Base-by-base conservation (phyloP, 2,888 invertebrate species). In the Panopea generosa region DNA sequence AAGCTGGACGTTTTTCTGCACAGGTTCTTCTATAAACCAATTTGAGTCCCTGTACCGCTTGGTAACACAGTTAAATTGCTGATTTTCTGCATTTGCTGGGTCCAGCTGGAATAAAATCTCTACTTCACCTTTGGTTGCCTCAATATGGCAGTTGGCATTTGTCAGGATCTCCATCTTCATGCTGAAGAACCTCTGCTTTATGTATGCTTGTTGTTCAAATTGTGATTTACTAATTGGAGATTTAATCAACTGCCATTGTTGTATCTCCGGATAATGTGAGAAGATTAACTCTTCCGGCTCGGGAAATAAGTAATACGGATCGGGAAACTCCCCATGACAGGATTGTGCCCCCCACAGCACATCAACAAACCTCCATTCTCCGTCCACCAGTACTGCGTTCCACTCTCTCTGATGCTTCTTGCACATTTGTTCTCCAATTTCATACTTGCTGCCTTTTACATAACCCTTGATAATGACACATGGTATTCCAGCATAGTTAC, bases 181-280 rank as follows among this genome's bases (percentile, higher is more conserved):
- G 27, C 87, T 75, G 70, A 87, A 89, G 77, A 86, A 90, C 20
- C 87, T 63, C 27, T 88, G 87, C 53, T 89, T 86, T 29, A 87
- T 57, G 65, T 85, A 88, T 16, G 87, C 87, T 52, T 83, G 83
- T 26, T 75, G 67, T 60, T 87, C 83, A 59, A 89, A 90, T 40
- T 80, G 67, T 14, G 82, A 74, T 11, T 77, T 18, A 4, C 82
- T 74, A 4, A 86, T 73, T 1, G 87, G 86, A 7, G 73, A 50
- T 14, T 76, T 65, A 26, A 87, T 60, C 14, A 91, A 75, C 68
- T 91, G 90, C 90, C 90, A 90, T 27, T 81, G 73, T 16, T 61
- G 38, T 16, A 75, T 72, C 27, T 84, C 80, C 1, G 91, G 89
- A 33, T 85, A 81, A 63, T 90, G 90, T 0, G 88, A 86, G 40